Percentiles rank a stretch among this genome's conserved stretches.
Conservation (phyloP, 2,113 vertebrate genomes). For the Phoenicopterus ruber region DNA sequence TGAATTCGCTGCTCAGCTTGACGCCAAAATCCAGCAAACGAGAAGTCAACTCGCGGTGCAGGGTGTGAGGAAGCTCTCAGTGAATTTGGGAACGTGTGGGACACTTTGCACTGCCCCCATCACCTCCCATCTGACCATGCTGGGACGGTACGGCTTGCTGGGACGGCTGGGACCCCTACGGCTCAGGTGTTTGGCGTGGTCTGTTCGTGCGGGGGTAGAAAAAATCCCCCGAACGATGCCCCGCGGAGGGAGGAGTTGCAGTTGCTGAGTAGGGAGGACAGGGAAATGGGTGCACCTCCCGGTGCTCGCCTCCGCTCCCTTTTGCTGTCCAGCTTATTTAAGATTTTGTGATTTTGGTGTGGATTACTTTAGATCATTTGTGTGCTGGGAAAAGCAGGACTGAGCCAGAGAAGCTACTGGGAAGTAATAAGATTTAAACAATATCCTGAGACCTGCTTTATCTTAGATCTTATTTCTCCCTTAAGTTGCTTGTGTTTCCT, state of each 20-base stretch:
- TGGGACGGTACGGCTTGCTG: not conserved
- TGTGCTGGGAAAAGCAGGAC: not conserved
- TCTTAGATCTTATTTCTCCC: not conserved
- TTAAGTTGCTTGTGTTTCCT: not conserved
- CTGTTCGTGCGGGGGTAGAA: fast-evolving
- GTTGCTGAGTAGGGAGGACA: too few relatives aligned
- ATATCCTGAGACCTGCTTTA: not conserved
- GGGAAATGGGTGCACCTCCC: not conserved
- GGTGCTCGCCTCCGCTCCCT: not conserved
- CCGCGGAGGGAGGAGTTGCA: not conserved
- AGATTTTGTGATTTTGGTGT: not conserved
- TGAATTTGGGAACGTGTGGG: not conserved
- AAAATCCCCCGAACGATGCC: not conserved
- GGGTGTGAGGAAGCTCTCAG: not conserved
- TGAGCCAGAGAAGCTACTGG: not conserved
- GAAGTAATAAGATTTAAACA: not conserved
- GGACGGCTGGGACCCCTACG: not conserved
- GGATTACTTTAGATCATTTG: fast-evolving
- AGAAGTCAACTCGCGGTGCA: not conserved
- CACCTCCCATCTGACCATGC: not conserved
- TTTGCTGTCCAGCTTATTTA: fast-evolving
- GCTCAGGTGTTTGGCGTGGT: not conserved
- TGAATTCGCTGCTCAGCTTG: not conserved
- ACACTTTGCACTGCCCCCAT: not conserved
- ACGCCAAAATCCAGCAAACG: not conserved